Evolutionary conservation across 2,888 invertebrate genomes (phyloP).

Genomic region (Caprella mutica): DNA sequence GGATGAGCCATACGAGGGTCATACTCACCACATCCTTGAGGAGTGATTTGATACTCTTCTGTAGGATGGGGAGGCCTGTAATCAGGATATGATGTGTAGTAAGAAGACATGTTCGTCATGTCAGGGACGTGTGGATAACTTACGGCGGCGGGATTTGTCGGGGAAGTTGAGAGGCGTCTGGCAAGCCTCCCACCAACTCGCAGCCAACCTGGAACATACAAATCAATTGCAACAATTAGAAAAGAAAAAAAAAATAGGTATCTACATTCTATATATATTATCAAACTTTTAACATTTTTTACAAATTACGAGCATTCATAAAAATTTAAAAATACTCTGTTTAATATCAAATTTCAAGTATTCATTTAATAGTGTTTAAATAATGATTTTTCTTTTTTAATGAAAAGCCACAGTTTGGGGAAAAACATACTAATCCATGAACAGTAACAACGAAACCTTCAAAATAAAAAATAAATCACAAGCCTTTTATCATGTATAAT

Average conservation of each 20-base stretch:
- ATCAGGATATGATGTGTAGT: constrained; percentile 31
- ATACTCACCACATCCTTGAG: constrained; percentile 31
- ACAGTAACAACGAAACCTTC: no score
- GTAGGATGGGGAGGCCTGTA: constrained; percentile 32
- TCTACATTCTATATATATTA: no score
- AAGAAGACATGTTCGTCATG: constrained; percentile 33
- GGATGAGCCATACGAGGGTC: constrained; percentile 32
- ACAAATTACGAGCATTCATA: no score
- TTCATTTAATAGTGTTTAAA: no score
- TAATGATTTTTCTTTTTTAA: no score
- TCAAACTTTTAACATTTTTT: no score
- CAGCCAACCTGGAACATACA: constrained; percentile 28
- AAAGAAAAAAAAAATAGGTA: neutral
- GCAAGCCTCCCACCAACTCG: constrained; percentile 34
- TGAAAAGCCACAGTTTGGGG: no score
- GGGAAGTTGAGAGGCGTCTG: constrained; percentile 29
- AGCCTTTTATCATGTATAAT: no score
- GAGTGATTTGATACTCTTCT: constrained; percentile 28
- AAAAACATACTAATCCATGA: no score
- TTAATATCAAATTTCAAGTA: no score
- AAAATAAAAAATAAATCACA: no score
- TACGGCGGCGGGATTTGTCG: constrained; percentile 29
- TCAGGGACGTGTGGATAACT: constrained; percentile 33
- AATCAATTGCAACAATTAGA: neutral
- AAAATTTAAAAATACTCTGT: no score